Percentiles rank a stretch among this genome's conserved stretches.
Conservation (phyloP, 1,140 invertebrate genomes). For the Proctacanthus coquilletti region DNA sequence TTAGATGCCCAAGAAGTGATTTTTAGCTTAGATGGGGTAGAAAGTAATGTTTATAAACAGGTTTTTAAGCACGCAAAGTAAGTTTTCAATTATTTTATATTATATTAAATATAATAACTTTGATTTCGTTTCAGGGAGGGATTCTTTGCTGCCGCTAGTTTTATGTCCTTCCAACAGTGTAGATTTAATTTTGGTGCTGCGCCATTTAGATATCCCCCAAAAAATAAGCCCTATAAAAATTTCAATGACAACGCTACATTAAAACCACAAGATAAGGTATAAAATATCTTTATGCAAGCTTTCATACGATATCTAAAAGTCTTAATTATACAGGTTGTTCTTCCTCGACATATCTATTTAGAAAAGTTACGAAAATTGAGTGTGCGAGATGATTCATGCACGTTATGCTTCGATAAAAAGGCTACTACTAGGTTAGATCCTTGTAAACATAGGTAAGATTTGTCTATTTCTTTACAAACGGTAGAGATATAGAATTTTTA, state of each 20-base stretch:
- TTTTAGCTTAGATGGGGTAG: conserved; percentile 69
- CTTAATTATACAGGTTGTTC: conserved; percentile 19
- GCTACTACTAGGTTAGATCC: conserved; percentile 60
- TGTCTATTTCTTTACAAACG: conserved; percentile 6
- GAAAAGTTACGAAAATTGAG: conserved; percentile 55
- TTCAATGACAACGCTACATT: conserved; percentile 69
- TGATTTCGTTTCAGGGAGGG: conserved; percentile 62
- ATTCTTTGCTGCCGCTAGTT: conserved; percentile 87
- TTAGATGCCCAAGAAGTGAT: conserved; percentile 51
- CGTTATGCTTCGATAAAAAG: conserved; percentile 68
- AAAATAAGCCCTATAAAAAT: conserved; percentile 42
- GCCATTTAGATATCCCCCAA: conserved; percentile 66
- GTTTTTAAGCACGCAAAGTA: conserved; percentile 68
- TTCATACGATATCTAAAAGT: background rate
- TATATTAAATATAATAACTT: conserved; percentile 21
- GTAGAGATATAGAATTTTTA: conserved; percentile 19
- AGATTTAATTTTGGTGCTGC: conserved; percentile 81
- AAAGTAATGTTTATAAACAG: conserved; percentile 50
- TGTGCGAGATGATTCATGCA: conserved; percentile 74
- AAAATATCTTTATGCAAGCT: conserved; percentile 12
- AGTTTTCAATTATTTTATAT: conserved; percentile 13
- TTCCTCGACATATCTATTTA: conserved; percentile 59
- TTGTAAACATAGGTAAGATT: conserved; percentile 60
- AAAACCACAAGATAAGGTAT: conserved; percentile 51
- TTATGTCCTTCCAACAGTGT: conserved; percentile 93